Percentiles rank a stretch among this genome's conserved stretches.
Evolutionary conservation across 1,140 invertebrate species (phyloP).

Genomic region (Daktulosphaira vitifoliae): DNA sequence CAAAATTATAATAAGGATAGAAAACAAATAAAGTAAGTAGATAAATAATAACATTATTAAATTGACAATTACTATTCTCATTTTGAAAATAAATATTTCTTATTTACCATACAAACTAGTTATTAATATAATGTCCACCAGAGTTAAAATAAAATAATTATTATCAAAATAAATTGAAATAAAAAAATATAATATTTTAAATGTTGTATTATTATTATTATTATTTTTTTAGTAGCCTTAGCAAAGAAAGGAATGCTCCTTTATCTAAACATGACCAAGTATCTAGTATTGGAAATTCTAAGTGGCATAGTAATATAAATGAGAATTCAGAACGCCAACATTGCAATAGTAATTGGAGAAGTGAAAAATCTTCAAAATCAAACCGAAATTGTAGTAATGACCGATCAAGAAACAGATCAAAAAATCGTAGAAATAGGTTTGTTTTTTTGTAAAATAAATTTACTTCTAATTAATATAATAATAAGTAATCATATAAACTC

Average conservation of each 20-base stretch:
- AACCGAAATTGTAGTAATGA: constrained; percentile 3
- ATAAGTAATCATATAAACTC: background rate
- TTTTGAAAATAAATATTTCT: no score
- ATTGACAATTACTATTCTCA: background rate
- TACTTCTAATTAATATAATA: background rate
- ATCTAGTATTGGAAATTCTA: constrained; percentile 7
- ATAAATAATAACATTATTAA: no score
- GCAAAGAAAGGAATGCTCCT: constrained; percentile 17
- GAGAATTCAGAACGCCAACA: constrained; percentile 7
- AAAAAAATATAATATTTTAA: background rate
- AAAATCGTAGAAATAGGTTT: constrained; percentile 2
- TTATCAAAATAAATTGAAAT: background rate
- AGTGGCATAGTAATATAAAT: constrained; percentile 19
- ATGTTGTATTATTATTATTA: background rate
- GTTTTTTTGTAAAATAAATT: background rate
- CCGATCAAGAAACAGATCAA: background rate
- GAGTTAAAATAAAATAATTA: no score
- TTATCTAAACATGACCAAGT: background rate
- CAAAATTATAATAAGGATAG: background rate
- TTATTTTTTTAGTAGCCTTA: background rate
- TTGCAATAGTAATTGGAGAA: constrained; percentile 26
- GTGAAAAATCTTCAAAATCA: constrained; percentile 14
- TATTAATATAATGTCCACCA: no score
- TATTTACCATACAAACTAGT: no score
- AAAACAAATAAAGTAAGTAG: constrained; percentile 30